Base-by-base conservation (phyloP, 2,113 vertebrate genomes). In the Lycaon pictus region DNA sequence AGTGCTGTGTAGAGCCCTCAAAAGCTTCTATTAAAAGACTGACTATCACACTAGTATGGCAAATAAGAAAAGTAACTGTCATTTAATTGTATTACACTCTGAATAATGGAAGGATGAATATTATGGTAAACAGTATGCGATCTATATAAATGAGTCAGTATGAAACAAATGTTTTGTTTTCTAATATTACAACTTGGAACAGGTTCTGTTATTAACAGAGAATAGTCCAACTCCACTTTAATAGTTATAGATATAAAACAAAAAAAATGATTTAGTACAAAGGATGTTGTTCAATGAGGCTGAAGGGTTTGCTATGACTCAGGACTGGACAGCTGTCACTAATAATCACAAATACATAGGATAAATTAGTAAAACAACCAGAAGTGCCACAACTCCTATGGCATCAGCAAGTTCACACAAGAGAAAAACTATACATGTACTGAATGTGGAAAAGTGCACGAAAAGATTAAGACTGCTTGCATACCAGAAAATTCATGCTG, bases 161-260 rank as follows among this genome's bases (percentile, higher is more conserved):
- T 72, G 82, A 97, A 94, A 96, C 29, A 84, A 87, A 51, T 27
- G 19, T 25, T 63, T 80, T 90, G 35, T 63, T 67, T 90, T 60
- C n/a, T 23, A 90, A 77, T 81, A 84, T 20, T 60, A 48, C 56
- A 80, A 94, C 74, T 80, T 67, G 37, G 25, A 96, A 92, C 10
- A 69, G 88, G 35, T 85, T 71, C 58, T 71, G 63, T 76, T 62
- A 93, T 56, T 91, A 80, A 93, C 27, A 88, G 23, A 95, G 96
- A 91, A 86, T 10, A 91, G 16, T 92, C 2, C 63, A 91, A 71
- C 0, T 77, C 43, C 58, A 74, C 23, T 29, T 56, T 90, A 88
- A 60, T 9, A 79, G 48, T 53, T 27, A 83, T 29, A 60, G 19
- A 92, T 23, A 65, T 17, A 93, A 58, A 67, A 82, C 12, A 60